phyloP scores from a whole-genome alignment of 2,888 invertebrate genomes.

The Macrophya alboannulata region DNA sequence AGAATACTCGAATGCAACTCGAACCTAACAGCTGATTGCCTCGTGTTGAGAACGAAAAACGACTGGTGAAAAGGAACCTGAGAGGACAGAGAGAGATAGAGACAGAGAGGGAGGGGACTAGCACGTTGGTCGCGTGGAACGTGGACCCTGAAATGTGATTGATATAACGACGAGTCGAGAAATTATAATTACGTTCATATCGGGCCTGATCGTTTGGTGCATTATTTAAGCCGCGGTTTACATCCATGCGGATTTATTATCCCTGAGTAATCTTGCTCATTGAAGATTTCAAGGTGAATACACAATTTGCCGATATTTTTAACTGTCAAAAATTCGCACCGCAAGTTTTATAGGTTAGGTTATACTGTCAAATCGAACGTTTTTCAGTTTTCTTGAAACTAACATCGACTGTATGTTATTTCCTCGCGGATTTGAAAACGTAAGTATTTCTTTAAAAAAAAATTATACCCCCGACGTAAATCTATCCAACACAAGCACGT shows the following conservation, averaged over 20 bases:
- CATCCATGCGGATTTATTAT: conserved; percentile 27
- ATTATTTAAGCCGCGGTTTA: not conserved
- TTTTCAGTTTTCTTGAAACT: not conserved
- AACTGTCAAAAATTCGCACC: conserved; percentile 28
- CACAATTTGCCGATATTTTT: conserved; percentile 3
- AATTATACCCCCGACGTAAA: not conserved
- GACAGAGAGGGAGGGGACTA: too few relatives aligned
- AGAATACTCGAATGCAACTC: conserved; percentile 13
- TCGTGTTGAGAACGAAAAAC: conserved; percentile 17
- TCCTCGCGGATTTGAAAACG: not conserved
- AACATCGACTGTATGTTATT: not conserved
- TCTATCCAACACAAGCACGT: not conserved
- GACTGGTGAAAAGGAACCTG: not conserved
- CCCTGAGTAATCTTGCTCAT: conserved; percentile 20
- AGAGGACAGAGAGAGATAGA: not conserved
- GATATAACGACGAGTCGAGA: conserved; percentile 16
- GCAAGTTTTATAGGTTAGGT: conserved; percentile 31
- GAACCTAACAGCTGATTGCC: conserved; percentile 38
- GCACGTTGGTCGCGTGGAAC: conserved; percentile 43
- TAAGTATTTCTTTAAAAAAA: not conserved
- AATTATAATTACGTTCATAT: conserved; percentile 41
- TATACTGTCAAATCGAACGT: conserved; percentile 35
- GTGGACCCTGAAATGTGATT: conserved; percentile 43
- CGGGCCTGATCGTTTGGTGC: not conserved
- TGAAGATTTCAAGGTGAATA: conserved; percentile 35